Evolutionary conservation across 2,113 vertebrate genomes (phyloP).

Genomic region (Tragelaphus strepsiceros): DNA sequence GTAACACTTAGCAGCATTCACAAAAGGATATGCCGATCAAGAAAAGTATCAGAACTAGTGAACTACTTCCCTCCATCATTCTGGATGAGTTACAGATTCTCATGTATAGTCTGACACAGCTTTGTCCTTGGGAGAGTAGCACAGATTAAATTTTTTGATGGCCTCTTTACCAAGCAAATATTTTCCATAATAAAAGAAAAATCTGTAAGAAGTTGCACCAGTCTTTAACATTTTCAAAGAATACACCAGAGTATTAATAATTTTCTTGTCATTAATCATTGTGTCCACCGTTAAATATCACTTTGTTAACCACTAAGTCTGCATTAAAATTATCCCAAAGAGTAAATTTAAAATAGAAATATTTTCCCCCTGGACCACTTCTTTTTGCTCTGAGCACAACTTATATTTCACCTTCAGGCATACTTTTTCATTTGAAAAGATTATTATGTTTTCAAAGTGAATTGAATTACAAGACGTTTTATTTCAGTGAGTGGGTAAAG

Average conservation of each 20-base stretch:
- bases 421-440: neutral
- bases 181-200: neutral
- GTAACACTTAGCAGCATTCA: neutral
- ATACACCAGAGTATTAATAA: neutral
- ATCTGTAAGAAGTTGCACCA: neutral
- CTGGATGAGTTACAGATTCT: neutral
- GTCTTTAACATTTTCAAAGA: neutral
- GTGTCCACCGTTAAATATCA: neutral
- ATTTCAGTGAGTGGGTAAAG: conserved; percentile 40
- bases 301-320: neutral
- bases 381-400: neutral
- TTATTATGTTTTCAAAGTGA: conserved; percentile 35
- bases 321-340: neutral
- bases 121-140: neutral
- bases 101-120: neutral
- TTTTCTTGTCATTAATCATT: neutral
- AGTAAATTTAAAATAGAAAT: neutral
- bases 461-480: neutral
- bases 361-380: neutral
- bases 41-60: neutral
- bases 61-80: neutral
- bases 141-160: neutral
- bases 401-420: conserved; percentile 5
- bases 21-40: neutral
- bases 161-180: neutral